Percentiles rank a stretch among this genome's conserved stretches.
These are phyloP conservation scores for Polydrusus pterygomalis DNA, from an alignment of 2,888 invertebrate genomes.

Conservation along the genomic window DNA sequence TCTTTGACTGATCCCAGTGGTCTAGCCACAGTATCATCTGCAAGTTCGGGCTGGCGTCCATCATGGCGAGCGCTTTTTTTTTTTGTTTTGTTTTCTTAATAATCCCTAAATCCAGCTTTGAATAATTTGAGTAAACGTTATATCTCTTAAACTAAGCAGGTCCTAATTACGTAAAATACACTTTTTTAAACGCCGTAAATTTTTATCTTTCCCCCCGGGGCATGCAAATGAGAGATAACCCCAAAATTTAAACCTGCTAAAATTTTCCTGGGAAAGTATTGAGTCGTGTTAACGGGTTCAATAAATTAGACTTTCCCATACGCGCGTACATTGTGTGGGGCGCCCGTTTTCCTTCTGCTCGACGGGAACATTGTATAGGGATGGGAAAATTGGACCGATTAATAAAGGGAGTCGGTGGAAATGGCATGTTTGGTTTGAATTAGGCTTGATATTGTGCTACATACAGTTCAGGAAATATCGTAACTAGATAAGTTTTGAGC, in stretches of 20 bases:
- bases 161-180: no score
- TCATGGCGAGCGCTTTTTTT: no score
- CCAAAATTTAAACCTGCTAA: not conserved
- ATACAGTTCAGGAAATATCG: not conserved
- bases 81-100: no score
- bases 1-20: no score
- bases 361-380: not conserved
- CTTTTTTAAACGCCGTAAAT: not conserved
- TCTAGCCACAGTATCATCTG: no score
- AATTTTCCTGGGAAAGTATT: not conserved
- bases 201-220: not conserved
- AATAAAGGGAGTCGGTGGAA: not conserved
- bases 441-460: not conserved
- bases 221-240: conserved; percentile 2
- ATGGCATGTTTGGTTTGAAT: conserved; percentile 14
- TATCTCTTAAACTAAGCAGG: no score
- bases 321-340: not conserved
- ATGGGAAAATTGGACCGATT: not conserved
- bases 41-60: no score
- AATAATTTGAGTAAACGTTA: no score
- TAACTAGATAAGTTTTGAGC: not conserved
- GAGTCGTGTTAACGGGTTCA: not conserved
- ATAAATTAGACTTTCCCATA: conserved; percentile 5
- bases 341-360: not conserved
- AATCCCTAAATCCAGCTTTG: no score